A percentile compares a stretch with the other conserved stretches of the same genome.
These are phyloP conservation scores for Malthinus flaveolus DNA, from an alignment of 2,888 invertebrate genomes.

Conservation along the genomic window DNA sequence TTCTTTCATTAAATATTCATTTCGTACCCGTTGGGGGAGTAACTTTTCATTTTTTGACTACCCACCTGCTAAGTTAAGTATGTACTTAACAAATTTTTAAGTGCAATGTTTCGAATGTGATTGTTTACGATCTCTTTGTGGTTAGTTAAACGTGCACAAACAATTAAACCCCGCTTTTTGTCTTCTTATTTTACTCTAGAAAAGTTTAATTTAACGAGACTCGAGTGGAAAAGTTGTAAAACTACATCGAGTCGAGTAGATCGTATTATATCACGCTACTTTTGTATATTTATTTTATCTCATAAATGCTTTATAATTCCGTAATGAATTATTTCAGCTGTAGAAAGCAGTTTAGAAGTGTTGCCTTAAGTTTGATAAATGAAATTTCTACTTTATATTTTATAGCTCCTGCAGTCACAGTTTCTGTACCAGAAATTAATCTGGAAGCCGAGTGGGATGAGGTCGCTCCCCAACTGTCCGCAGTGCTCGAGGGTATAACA, in stretches of 20 bases:
- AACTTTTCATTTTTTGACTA: background rate
- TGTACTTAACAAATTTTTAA: conserved; percentile 1
- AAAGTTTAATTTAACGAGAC: no score
- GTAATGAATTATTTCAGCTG: conserved; percentile 27
- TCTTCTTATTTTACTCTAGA: background rate
- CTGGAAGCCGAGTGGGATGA: conserved; percentile 68
- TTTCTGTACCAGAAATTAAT: conserved; percentile 20
- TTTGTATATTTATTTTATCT: conserved; percentile 28
- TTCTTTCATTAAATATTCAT: conserved; percentile 2
- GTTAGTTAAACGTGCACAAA: conserved; percentile 2
- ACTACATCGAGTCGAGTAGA: no score
- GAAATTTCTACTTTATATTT: conserved; percentile 32
- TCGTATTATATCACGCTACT: background rate
- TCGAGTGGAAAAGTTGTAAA: no score
- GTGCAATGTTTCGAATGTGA: background rate
- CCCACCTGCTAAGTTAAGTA: background rate
- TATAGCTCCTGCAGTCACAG: conserved; percentile 15
- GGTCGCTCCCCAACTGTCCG: conserved; percentile 51
- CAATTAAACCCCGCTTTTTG: conserved; percentile 1
- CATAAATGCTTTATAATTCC: conserved; percentile 24
- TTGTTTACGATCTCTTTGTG: background rate
- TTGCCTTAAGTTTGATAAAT: conserved; percentile 24
- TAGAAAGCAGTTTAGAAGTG: conserved; percentile 17
- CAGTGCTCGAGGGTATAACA: conserved; percentile 55
- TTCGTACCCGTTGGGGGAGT: background rate